Conservation (phyloP, 1,140 invertebrate species). For the Bombus haemorrhoidalis region DNA sequence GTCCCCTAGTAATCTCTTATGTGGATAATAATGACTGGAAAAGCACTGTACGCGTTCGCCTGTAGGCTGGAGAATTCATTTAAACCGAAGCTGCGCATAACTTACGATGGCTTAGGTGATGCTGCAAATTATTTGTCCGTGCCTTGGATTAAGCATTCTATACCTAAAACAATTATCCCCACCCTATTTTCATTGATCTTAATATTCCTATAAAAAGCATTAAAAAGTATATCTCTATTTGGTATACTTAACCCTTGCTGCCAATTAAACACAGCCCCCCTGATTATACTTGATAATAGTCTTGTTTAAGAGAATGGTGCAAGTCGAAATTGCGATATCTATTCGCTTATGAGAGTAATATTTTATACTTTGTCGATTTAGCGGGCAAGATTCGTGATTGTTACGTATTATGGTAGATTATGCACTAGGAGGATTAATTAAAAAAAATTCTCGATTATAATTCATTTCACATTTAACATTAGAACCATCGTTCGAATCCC, state of each 20-base stretch:
- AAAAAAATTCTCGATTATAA: too few relatives aligned
- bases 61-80: conserved; percentile 61
- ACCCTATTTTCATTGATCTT: conserved; percentile 58
- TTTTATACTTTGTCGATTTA: background rate
- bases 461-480: too few relatives aligned
- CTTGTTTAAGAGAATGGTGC: background rate
- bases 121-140: conserved; percentile 71
- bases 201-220: conserved; percentile 63
- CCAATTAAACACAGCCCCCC: conserved; percentile 16
- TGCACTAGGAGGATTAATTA: too few relatives aligned
- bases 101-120: conserved; percentile 70
- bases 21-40: conserved; percentile 68
- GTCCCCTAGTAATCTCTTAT: conserved; percentile 63
- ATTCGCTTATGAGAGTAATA: background rate
- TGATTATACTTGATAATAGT: conserved; percentile 2
- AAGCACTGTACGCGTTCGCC: conserved; percentile 60
- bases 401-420: background rate
- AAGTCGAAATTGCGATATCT: background rate
- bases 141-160: conserved; percentile 61
- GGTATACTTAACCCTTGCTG: conserved; percentile 16
- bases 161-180: conserved; percentile 70
- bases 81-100: conserved; percentile 66
- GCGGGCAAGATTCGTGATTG: background rate
- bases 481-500: background rate
- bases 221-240: conserved; percentile 26